Percentiles rank a stretch among this genome's conserved stretches.
Conservation (phyloP, 92 coral and sea anemone genomes). For the Pocillopora grandis region DNA sequence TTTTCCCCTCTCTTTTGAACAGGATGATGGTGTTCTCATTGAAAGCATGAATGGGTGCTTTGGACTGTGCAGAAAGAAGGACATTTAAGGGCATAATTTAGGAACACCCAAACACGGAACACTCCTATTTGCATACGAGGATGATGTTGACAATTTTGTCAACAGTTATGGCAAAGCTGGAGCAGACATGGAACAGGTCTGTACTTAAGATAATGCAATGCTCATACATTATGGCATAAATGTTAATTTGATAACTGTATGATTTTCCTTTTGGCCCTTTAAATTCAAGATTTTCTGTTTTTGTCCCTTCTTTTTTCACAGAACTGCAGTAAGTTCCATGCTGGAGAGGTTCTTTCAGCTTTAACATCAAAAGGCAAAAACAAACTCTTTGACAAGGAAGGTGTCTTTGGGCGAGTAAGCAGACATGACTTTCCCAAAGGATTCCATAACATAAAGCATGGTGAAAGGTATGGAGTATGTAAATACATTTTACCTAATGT, state of each 20-base stretch:
- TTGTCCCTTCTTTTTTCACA: conserved; percentile 8
- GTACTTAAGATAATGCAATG: not conserved
- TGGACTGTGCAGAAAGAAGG: conserved; percentile 61
- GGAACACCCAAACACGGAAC: conserved; percentile 51
- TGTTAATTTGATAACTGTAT: not conserved
- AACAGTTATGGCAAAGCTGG: conserved; percentile 55
- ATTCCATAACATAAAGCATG: conserved; percentile 59
- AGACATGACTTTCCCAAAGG: conserved; percentile 55
- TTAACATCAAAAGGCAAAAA: conserved; percentile 54
- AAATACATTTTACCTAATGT: too few species aligned
- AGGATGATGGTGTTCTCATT: conserved; percentile 50
- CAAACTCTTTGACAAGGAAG: conserved; percentile 55
- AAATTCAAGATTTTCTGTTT: not conserved
- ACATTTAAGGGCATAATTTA: conserved; percentile 43
- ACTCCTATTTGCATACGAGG: conserved; percentile 55
- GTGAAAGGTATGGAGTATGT: conserved; percentile 54
- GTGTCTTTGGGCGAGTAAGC: conserved; percentile 55
- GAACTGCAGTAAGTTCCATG: conserved; percentile 61
- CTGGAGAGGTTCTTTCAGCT: conserved; percentile 60
- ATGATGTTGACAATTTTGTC: conserved; percentile 64
- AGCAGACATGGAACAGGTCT: conserved; percentile 51
- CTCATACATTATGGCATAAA: not conserved
- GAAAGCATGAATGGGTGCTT: conserved; percentile 62
- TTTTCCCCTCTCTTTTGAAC: not conserved
- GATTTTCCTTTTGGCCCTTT: conserved; percentile 15